Percentiles rank a stretch among this genome's conserved stretches.
Conservation (phyloP, 2,797 vertebrate species). For the Lophotriccus pileatus region DNA sequence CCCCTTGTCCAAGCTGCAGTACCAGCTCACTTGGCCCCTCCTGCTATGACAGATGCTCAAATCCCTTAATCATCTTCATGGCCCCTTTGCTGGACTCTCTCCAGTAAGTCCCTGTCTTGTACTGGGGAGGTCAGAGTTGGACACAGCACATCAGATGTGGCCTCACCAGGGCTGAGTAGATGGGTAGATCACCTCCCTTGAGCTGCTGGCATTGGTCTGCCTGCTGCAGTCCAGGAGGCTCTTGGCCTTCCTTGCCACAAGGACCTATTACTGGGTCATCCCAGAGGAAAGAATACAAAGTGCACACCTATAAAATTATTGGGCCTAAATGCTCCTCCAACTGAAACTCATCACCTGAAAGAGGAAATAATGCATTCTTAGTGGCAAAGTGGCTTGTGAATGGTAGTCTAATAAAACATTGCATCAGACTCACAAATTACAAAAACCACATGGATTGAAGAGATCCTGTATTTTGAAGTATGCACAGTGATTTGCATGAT, state of each 20-base stretch:
- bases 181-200: not conserved
- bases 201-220: not conserved
- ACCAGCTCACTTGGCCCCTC: not conserved
- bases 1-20: not conserved
- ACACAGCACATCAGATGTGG: not conserved
- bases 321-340: not conserved
- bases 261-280: not conserved
- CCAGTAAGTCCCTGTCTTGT: not conserved
- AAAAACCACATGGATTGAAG: not conserved
- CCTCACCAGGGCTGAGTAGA: not conserved
- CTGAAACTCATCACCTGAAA: not conserved
- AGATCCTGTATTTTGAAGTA: constrained; percentile 3
- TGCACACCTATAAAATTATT: not conserved
- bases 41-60: not conserved
- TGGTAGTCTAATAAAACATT: not conserved
- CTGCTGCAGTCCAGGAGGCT: not conserved
- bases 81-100: not conserved
- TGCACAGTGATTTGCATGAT: not conserved
- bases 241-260: not conserved
- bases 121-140: not conserved
- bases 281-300: not conserved
- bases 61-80: not conserved
- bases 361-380: not conserved
- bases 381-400: not conserved
- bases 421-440: not conserved